Base-by-base conservation (phyloP, 2,113 vertebrate genomes). In the Rana temporaria region DNA sequence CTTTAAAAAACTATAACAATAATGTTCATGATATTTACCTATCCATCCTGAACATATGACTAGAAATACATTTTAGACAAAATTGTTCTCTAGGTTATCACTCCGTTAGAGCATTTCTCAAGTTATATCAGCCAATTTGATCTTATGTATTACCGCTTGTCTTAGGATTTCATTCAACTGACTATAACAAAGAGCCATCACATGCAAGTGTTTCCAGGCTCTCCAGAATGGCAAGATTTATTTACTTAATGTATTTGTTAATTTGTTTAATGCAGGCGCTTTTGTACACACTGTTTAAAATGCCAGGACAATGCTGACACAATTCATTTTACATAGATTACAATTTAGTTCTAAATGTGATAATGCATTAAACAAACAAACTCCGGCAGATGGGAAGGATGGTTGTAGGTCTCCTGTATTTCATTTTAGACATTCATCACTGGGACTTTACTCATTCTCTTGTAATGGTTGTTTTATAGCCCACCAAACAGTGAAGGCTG, bases 211-310 rank as follows among this genome's bases (percentile, higher is more conserved):
- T 42, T 30, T n/a, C 24, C 16, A 3, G 20, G 26, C 24, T 76
- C 52, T 75, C 30, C 32, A 30, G 22, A 38, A 17, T 34, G 14
- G 63, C 56, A 60, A 19, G 81, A 83, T 83, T 67, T 83, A 83
- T 83, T 76, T 76, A 76, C 81, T 76, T 83, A 59, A 57, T 42
- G 64, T 68, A 83, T 83, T 82, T 75, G 80, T 67, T 75, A 38
- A 82, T 82, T 75, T 82, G 62, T 73, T 30, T 76, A 76, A 68
- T 83, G 79, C 34, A 62, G 53, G 42, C 17, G 2, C 52, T 76
- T 67, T 63, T 76, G 72, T 83, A 76, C 72, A 83, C 55, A 68
- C 1, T 14, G 26, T 56, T 48, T 59, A 19, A 82, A 67, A 32
- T 67, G 52, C 26, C 60, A 67, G 64, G 64, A 76, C 32, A 75